Base-by-base conservation (phyloP, 2,113 vertebrate genomes). In the Paralichthys olivaceus region DNA sequence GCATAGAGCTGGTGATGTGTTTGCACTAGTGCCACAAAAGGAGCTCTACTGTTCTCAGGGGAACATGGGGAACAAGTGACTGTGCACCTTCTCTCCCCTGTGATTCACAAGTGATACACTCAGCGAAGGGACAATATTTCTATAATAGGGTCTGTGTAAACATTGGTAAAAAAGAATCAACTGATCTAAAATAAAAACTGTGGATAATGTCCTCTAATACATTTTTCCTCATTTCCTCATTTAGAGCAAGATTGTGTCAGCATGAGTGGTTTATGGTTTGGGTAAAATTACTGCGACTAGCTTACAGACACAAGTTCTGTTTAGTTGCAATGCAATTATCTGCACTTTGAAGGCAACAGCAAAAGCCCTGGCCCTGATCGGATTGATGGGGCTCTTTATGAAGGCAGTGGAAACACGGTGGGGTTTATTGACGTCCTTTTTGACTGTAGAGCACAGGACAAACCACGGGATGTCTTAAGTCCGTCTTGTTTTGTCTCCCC, bases 381-480 rank as follows among this genome's bases (percentile, higher is more conserved):
- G 32, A 76, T 9, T 47, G 53, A 58, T 71, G 55, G 26, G 23
- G 62, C n/a, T 59, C 23, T 40, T 49, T 43, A n/a, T 71, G 55
- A 67, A 28, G 77, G 59, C 69, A 70, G 77, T 80, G 75, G 54
- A 58, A 55, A 79, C 37, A 59, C 40, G 69, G 68, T 4, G 34
- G 45, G 14, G 66, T 45, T 67, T 70, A 61, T 55, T 49, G 43
- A n/a, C 60, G 25, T 40, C 29, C 49, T 62, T 19, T 17, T 14
- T 72, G 59, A 28, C 14, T 62, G 37, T 14, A 47, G 53, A 86
- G 64, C 77, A 82, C 76, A 77, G 68, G 84, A 63, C 66, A 90
- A 93, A 92, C 94, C 92, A 93, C 89, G 84, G 91, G 91, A 91
- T 78, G 68, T 63, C 83, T 69, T 51, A 68, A 11, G 34, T 77